Percentiles rank a stretch among this genome's conserved stretches.
phyloP scores from a whole-genome alignment of 2,888 invertebrate genomes.

The Odontocerum albicorne region DNA sequence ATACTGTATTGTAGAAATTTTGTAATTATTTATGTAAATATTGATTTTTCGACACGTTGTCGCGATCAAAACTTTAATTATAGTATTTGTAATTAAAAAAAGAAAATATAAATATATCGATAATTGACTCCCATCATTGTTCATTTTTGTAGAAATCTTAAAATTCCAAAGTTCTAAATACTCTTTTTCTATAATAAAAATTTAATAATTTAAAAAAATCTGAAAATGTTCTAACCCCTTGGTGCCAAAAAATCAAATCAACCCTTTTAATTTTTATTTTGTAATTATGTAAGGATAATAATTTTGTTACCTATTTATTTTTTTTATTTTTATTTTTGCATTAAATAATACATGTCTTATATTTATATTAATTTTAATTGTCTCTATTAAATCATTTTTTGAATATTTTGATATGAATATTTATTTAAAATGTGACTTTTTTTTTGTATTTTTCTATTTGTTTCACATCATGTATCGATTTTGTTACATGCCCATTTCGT shows the following conservation, averaged over 20 bases:
- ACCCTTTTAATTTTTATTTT: slow-evolving; percentile 16
- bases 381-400: slow-evolving; percentile 5
- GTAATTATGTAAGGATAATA: slow-evolving; percentile 5
- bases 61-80: slow-evolving; percentile 23
- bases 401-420: slow-evolving; percentile 7
- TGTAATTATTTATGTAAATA: slow-evolving; percentile 32
- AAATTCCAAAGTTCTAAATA: slow-evolving; percentile 31
- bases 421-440: slow-evolving; percentile 4
- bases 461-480: slow-evolving; percentile 25
- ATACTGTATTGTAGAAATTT: slow-evolving; percentile 20
- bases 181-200: slow-evolving; percentile 1
- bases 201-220: slow-evolving; percentile 11
- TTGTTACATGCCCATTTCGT: slow-evolving; percentile 17
- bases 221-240: too few species aligned
- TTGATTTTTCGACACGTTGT: slow-evolving; percentile 24
- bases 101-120: slow-evolving; percentile 30
- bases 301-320: slow-evolving; percentile 7
- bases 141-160: slow-evolving; percentile 28
- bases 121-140: slow-evolving; percentile 32
- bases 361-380: slow-evolving; percentile 2
- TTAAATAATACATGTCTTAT: slow-evolving; percentile 11
- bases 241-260: slow-evolving; percentile 15
- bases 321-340: background rate
- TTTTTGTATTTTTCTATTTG: slow-evolving; percentile 15
- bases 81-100: slow-evolving; percentile 32